Base-by-base conservation (phyloP, 2,888 invertebrate genomes). In the Dusona sp. region DNA sequence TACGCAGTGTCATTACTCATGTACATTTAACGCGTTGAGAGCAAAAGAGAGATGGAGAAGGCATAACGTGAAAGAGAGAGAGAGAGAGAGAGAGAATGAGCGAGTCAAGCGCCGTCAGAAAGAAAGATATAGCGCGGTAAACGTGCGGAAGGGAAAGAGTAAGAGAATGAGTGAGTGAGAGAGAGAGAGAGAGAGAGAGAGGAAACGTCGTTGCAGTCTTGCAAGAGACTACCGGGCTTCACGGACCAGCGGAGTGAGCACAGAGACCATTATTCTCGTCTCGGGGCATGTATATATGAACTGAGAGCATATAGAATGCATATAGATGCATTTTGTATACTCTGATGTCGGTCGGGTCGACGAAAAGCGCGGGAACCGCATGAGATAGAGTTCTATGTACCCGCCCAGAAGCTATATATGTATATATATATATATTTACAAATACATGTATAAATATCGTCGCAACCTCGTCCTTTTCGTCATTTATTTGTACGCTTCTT, bases 221-320 rank as follows among this genome's bases (percentile, higher is more conserved):
- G 80, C 73, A 57, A 73, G 80, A 81, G 80, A 80, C 78, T 82
- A 74, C 79, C 78, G 83, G 74, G 82, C 83, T 85, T 85, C 85
- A 85, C 82, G 74, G 82, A 79, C 74, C 79, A 65, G 79, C 54
- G 83, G 67, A 83, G 83, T 73, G 82, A 88, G 90, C 89, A 90
- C 89, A 88, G 89, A 88, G 88, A 89, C 89, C 88, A 90, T 91
- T 91, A 91, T 91, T 91, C 90, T 89, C 88, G 86, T 87, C 88
- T 83, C 86, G 86, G 88, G 86, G 90, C 88, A 81, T 88, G 87
- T 88, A 88, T 67, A 67, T 79, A 51, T 25, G 42, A 22, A 78
- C 22, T 61, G 45, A 61, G 67, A 61, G 67, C 64, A 48, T 48
- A 72, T 36, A 65, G 51, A 57, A 42, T 48, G 22, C 42, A 84